Conservation (phyloP, 2,113 vertebrate genomes). For the Phoenicopterus ruber region DNA sequence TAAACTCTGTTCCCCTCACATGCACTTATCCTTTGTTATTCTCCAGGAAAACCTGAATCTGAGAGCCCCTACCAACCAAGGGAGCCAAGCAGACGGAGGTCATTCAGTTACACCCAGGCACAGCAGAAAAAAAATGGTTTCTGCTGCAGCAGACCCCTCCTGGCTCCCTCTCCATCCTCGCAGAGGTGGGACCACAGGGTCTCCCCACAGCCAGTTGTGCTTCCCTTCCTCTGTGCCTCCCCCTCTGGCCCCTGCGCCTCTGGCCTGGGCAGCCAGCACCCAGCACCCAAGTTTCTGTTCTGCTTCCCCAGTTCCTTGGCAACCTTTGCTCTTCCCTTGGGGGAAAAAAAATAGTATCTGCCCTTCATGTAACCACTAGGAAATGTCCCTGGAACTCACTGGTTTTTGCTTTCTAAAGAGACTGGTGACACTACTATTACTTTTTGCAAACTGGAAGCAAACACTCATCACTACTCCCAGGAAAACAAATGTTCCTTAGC, state of each 20-base stretch:
- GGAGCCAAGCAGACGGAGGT: not conserved
- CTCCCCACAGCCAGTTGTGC: rapidly evolving
- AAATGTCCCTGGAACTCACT: rapidly evolving
- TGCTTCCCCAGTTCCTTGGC: not conserved
- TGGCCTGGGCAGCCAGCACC: rapidly evolving
- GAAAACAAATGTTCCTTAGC: not conserved
- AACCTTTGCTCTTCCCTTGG: not conserved
- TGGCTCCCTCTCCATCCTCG: not conserved
- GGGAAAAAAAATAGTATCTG: rapidly evolving
- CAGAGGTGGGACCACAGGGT: not conserved
- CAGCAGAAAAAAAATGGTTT: not conserved
- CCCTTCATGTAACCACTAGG: not conserved
- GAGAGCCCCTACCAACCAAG: not conserved
- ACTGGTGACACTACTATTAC: not conserved
- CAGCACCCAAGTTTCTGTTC: not conserved
- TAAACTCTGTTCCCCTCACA: not conserved
- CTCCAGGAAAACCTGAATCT: not conserved
- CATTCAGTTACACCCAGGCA: not conserved
- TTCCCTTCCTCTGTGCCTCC: not conserved
- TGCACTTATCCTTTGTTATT: not conserved
- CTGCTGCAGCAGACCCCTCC: not conserved
- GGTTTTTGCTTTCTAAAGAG: not conserved
- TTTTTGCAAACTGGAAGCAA: not conserved
- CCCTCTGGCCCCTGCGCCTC: rapidly evolving
- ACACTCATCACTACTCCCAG: not conserved